These are phyloP conservation scores for Rhinolophus ferrumequinum DNA, from an alignment of 2,113 vertebrate genomes.

Conservation along the genomic window DNA sequence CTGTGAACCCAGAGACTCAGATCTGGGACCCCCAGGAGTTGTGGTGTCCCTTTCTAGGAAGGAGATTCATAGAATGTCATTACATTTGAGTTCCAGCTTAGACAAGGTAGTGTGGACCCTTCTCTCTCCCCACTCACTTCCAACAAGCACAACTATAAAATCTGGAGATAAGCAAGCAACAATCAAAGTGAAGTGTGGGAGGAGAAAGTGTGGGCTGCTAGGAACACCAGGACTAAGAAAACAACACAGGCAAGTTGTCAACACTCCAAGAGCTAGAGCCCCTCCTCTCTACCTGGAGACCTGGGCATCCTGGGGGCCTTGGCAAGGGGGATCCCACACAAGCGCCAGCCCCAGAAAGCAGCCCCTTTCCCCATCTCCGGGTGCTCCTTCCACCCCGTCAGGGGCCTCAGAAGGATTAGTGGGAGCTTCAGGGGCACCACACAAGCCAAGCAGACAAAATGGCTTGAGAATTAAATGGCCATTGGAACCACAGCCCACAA, in stretches of 20 bases:
- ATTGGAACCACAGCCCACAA: neutral
- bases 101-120: neutral
- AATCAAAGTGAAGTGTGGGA: neutral
- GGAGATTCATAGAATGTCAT: neutral
- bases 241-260: neutral
- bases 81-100: neutral
- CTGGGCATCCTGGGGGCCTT: too few species aligned
- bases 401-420: accelerated
- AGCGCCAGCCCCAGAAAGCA: neutral
- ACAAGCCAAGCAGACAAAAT: neutral
- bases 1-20: neutral
- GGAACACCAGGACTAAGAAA: neutral
- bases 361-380: too few species aligned
- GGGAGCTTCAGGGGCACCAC: too few species aligned
- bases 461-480: neutral
- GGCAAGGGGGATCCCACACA: neutral
- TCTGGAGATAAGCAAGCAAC: neutral
- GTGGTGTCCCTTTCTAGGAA: neutral
- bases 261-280: too few species aligned
- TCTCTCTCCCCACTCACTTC: neutral
- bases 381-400: too few species aligned
- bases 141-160: neutral
- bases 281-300: neutral
- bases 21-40: accelerated
- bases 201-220: neutral